These are phyloP conservation scores for Zele albiditarsus DNA, from an alignment of 2,888 invertebrate genomes.

Conservation along the genomic window DNA sequence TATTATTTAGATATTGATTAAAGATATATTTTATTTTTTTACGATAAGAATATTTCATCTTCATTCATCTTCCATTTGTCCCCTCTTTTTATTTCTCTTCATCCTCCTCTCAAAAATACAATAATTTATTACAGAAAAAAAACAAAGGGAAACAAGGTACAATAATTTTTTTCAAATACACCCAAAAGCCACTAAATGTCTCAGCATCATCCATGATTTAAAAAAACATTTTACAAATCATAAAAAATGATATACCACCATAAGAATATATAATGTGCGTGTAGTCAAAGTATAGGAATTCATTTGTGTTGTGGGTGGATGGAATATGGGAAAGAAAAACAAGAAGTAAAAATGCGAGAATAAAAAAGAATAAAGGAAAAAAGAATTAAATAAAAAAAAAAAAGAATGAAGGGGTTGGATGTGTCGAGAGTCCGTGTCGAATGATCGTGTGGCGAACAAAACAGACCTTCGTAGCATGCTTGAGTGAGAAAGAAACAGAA, in stretches of 20 bases:
- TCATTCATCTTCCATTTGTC: too few species aligned
- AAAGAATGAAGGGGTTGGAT: slow-evolving; percentile 32
- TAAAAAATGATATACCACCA: slow-evolving; percentile 64
- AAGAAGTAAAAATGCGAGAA: slow-evolving; percentile 40
- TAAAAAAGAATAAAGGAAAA: not conserved
- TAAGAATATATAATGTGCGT: slow-evolving; percentile 44
- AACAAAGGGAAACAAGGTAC: too few species aligned
- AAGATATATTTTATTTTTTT: not conserved
- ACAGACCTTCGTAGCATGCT: slow-evolving; percentile 31
- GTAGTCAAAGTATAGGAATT: slow-evolving; percentile 49
- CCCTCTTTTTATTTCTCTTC: not conserved
- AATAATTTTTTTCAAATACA: not conserved
- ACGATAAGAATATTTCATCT: not conserved
- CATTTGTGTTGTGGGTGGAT: slow-evolving; percentile 44
- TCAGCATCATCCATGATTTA: slow-evolving; percentile 1
- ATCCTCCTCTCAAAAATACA: too few species aligned
- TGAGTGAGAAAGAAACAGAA: slow-evolving; percentile 38
- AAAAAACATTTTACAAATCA: slow-evolving; percentile 66
- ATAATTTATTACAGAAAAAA: not conserved
- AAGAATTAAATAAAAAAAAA: not conserved
- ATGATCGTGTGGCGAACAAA: slow-evolving; percentile 40
- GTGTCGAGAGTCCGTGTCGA: slow-evolving; percentile 47
- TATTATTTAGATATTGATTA: slow-evolving; percentile 19
- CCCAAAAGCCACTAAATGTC: slow-evolving; percentile 10
- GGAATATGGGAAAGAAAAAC: not conserved